phyloP scores from a whole-genome alignment of 2,797 vertebrate species.

The Myotis findleyi region DNA sequence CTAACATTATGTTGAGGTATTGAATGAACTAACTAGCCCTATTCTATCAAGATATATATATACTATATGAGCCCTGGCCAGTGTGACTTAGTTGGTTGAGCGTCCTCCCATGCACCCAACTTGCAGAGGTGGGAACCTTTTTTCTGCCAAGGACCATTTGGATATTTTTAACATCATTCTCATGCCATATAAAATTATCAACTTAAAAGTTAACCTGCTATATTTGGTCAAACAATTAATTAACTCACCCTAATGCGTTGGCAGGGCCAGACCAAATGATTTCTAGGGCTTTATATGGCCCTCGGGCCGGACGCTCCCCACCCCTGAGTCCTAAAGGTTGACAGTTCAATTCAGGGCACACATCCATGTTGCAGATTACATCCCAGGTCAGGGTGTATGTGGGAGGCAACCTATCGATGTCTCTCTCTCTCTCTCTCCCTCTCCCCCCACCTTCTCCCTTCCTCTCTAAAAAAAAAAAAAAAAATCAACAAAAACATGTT shows the following conservation, averaged over 20 bases:
- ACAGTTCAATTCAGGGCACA: neutral
- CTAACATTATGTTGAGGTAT: constrained; percentile 22
- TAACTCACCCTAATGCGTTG: too few relatives aligned
- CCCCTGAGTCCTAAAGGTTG: neutral
- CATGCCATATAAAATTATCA: too few relatives aligned
- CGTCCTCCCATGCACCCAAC: neutral
- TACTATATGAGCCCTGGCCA: neutral
- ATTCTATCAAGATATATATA: neutral
- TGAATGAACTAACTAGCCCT: neutral
- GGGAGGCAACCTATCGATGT: neutral
- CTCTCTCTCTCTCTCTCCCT: too few relatives aligned
- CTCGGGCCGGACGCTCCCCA: too few relatives aligned
- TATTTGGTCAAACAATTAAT: too few relatives aligned
- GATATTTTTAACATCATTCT: too few relatives aligned
- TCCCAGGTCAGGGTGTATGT: neutral
- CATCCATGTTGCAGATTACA: neutral
- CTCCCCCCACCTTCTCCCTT: neutral
- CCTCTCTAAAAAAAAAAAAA: neutral
- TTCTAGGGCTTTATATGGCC: too few relatives aligned
- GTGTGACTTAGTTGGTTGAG: neutral
- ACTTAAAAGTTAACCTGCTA: too few relatives aligned
- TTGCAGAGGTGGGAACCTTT: neutral
- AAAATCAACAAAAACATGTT: neutral
- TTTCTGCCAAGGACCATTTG: too few relatives aligned
- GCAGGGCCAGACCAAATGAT: too few relatives aligned